Base-by-base conservation (phyloP, 2,113 vertebrate genomes). In the Cisticola juncidis region DNA sequence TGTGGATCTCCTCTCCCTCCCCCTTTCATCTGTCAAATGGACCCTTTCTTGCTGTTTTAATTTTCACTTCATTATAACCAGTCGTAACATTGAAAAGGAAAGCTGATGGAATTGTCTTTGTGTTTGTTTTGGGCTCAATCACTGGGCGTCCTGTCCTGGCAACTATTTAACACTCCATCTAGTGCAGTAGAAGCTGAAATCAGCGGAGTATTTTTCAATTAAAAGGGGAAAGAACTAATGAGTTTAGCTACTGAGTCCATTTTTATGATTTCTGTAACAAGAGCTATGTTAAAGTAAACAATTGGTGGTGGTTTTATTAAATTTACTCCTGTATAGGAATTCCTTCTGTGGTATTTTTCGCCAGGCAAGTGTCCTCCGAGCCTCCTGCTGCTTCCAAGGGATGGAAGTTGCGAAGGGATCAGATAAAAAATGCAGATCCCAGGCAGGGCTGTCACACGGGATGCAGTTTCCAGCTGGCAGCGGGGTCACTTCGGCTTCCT, bases 271-370 rank as follows among this genome's bases (percentile, higher is more conserved):
- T 98, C 97, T 97, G 90, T 97, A 97, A 97, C 88, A 96, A 98
- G 95, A 98, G 97, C 98, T 98, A 97, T 97, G 97, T 98, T 98
- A 97, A 98, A 98, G 97, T 97, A 98, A 97, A 96, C 94, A 94
- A 91, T 38, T 98, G 98, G 97, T 98, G 97, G 97, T 97, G 96
- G 97, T 98, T 98, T 98, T 97, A 97, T 97, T 98, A 97, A 98
- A 95, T 97, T 74, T 94, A 70, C 96, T 97, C 91, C 93, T 97
- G 94, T 97, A 95, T 89, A 97, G 97, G 97, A 96, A 89, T 69
- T 98, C 97, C 95, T 97, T 56, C 94, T 96, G 82, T 97, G 97
- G 91, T 96, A 82, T 97, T 98, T 98, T 97, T 96, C 97, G 66
- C 95, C 94, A 97, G 97, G 94, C 90, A 82, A 92, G 90, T 74